Evolutionary conservation across 2,113 vertebrate species (phyloP), one percentile per base, ranked within the genome.

Genomic region (Halichoeres trimaculatus): DNA sequence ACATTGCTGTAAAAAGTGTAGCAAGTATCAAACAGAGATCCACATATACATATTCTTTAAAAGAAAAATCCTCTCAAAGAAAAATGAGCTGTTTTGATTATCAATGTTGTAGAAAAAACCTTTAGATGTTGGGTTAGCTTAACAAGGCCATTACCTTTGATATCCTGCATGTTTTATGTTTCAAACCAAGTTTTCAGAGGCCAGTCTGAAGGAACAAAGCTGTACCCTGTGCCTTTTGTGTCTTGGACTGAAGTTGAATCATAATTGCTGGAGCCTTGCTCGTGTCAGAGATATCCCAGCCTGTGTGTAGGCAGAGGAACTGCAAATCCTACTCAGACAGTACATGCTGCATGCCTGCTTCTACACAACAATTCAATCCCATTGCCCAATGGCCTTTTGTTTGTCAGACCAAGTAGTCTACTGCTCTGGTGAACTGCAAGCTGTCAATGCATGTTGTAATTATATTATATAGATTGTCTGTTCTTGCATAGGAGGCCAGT

Each of bases 271-370:
- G 54, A 73, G 14, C 38, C 26, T 24, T 62, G 14, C 52, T 70
- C 34, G 19, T 10, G 8, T 54, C 22, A 3, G 3, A 59, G 8
- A 53, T 19, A 43, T 34, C 35, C 66, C 9, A 17, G 23, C 10
- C 23, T 61, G 47, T 80, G 70, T 52, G 52, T 60, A 40, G 34
- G 34, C 13, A 17, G 7, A 6, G 22, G 62, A 30, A 63, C 22
- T 34, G 40, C 40, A 54, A 59, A 63, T 55, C 51, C 51, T 22
- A n/a, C 22, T 26, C 35, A 20, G 35, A 43, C n/a, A 56, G 36
- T 66, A 40, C 14, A 23, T 63, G 40, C 52, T 13, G 48, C 30
- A 51, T 51, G 35, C 12, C 35, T 61, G n/a, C n/a, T 7, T 34
- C 23, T 24, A 20, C 11, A 11, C 41, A 30, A 9, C 58, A 13